phyloP scores from a whole-genome alignment of 1,140 invertebrate genomes.

The Lethocerus indicus region DNA sequence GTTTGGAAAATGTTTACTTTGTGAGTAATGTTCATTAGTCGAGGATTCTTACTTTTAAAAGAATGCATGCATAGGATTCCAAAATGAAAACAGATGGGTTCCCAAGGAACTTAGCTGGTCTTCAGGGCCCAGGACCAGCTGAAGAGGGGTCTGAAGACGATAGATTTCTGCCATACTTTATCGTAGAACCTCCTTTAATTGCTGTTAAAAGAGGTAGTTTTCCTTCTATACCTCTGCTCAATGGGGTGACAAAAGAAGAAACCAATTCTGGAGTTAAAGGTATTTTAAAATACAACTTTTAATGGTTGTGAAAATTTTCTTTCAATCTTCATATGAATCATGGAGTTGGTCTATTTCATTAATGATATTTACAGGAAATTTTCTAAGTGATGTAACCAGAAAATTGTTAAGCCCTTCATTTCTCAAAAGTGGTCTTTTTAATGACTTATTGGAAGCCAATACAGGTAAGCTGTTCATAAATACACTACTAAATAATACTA shows the following conservation, averaged over 20 bases:
- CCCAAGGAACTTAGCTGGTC: neutral
- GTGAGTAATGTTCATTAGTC: too few species aligned
- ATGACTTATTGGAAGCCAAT: slow-evolving; percentile 20
- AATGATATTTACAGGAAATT: slow-evolving; percentile 31
- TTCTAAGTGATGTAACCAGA: slow-evolving; percentile 20
- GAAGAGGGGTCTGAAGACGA: slow-evolving; percentile 42
- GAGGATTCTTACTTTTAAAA: too few species aligned
- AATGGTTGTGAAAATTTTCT: slow-evolving; percentile 12
- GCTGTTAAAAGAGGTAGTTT: slow-evolving; percentile 32
- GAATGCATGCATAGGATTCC: too few species aligned
- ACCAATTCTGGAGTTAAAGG: slow-evolving; percentile 40
- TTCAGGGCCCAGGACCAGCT: slow-evolving; percentile 33
- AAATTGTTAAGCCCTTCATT: slow-evolving; percentile 29
- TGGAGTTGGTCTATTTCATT: neutral
- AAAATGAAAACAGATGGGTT: too few species aligned
- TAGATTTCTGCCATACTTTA: slow-evolving; percentile 22
- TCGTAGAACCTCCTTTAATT: slow-evolving; percentile 19
- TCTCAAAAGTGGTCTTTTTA: slow-evolving; percentile 32
- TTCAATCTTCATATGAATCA: neutral
- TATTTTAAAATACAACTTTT: slow-evolving; percentile 16
- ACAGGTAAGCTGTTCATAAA: slow-evolving; percentile 15
- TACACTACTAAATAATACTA: too few species aligned
- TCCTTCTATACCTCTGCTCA: slow-evolving; percentile 43
- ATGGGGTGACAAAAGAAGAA: slow-evolving; percentile 50
- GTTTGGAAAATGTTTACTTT: too few species aligned